Percentiles rank a stretch among this genome's conserved stretches.
phyloP scores from a whole-genome alignment of 2,113 vertebrate species.

The Amazona guildingii region DNA sequence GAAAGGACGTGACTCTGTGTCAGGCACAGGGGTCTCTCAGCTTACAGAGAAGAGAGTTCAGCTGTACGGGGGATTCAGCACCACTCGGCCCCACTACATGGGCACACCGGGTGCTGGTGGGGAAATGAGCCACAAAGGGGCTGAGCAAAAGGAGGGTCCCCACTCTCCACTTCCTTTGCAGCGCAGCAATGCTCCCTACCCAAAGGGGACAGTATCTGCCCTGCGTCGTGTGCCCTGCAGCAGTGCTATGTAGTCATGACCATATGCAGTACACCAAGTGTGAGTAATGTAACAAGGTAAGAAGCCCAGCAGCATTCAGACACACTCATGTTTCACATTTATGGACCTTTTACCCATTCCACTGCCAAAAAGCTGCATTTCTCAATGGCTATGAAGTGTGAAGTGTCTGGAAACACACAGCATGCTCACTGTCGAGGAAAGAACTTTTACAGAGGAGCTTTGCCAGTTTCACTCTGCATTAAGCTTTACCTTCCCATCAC shows the following conservation, averaged over 20 bases:
- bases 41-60: not conserved
- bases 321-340: not conserved
- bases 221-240: rapidly evolving
- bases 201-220: rapidly evolving
- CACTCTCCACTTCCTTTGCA: rapidly evolving
- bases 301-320: not conserved
- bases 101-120: not conserved
- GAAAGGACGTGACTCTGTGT: rapidly evolving
- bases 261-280: rapidly evolving
- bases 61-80: rapidly evolving
- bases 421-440: rapidly evolving
- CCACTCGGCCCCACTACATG: rapidly evolving
- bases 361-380: not conserved
- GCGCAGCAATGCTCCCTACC: rapidly evolving
- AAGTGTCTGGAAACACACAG: not conserved
- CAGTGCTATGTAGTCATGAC: rapidly evolving
- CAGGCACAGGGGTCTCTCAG: not conserved
- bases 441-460: not conserved
- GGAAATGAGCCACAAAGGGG: not conserved
- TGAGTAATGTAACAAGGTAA: not conserved
- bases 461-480: not conserved
- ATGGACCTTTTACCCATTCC: not conserved
- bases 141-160: not conserved
- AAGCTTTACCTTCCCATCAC: not conserved
- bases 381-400: not conserved